Percentiles rank a stretch among this genome's conserved stretches.
Conservation (phyloP, 2,113 vertebrate species). For the Mobula birostris region DNA sequence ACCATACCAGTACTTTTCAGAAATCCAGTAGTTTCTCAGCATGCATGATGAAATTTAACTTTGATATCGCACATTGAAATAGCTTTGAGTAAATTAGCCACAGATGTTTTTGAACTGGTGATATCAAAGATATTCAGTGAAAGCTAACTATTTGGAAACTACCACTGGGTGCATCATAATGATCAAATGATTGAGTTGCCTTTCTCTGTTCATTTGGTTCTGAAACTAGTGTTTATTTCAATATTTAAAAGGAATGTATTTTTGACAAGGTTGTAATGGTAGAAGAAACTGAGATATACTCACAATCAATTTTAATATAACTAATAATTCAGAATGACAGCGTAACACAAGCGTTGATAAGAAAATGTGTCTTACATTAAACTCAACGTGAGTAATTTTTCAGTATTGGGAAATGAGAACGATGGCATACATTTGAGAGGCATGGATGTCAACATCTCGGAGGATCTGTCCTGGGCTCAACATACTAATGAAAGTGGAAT, state of each 20-base stretch:
- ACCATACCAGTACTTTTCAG: not conserved
- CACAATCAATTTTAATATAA: not conserved
- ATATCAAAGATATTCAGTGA: not conserved
- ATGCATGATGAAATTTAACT: not conserved
- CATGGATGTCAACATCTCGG: no score
- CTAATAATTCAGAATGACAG: not conserved
- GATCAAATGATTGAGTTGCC: not conserved
- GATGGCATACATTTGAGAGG: not conserved
- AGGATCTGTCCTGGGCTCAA: no score
- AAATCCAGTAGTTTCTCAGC: not conserved
- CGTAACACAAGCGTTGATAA: not conserved
- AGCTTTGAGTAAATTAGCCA: not conserved
- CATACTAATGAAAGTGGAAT: no score
- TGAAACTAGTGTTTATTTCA: not conserved
- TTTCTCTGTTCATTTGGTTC: not conserved
- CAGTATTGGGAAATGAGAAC: not conserved
- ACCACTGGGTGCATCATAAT: no score
- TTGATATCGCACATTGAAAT: not conserved
- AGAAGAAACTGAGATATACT: not conserved
- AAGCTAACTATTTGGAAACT: not conserved
- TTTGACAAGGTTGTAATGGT: not conserved
- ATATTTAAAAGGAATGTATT: not conserved
- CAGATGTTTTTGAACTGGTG: not conserved
- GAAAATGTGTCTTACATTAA: not conserved
- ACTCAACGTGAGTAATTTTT: not conserved